phyloP scores from a whole-genome alignment of 2,113 vertebrate species.

The Psittacus erithacus region DNA sequence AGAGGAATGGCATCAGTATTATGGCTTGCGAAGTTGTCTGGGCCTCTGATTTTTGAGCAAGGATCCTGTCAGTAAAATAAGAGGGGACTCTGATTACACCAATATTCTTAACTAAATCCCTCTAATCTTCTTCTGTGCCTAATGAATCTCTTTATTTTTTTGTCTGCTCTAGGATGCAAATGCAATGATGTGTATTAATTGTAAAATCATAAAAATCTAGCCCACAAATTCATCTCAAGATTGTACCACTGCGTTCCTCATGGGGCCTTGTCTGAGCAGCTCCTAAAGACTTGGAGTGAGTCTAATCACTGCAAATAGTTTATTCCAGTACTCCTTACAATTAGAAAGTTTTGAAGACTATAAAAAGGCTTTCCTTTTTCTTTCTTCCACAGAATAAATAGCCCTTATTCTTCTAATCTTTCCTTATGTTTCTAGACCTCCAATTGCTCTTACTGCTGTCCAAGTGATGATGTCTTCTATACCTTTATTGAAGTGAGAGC shows the following conservation, averaged over 20 bases:
- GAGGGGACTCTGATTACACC: neutral
- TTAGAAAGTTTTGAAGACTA: neutral
- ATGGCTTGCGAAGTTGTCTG: neutral
- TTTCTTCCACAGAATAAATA: neutral
- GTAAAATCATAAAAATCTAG: neutral
- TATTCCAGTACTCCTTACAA: neutral
- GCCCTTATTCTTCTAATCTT: neutral
- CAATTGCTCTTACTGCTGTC: neutral
- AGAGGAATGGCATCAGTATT: neutral
- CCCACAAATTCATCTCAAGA: neutral
- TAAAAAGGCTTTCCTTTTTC: neutral
- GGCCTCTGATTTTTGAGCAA: neutral
- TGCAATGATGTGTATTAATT: neutral
- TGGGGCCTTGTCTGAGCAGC: neutral
- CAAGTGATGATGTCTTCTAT: neutral
- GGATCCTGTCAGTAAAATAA: neutral
- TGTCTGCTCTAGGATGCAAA: neutral
- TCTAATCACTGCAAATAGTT: neutral
- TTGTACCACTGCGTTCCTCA: neutral
- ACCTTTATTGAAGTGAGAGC: neutral
- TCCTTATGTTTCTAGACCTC: neutral
- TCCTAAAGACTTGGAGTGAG: neutral
- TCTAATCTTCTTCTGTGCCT: neutral
- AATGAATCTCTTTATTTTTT: neutral
- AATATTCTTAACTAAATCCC: slow-evolving; percentile 16